phyloP scores from a whole-genome alignment of 2,888 invertebrate species.

The Eupithecia abbreviata region DNA sequence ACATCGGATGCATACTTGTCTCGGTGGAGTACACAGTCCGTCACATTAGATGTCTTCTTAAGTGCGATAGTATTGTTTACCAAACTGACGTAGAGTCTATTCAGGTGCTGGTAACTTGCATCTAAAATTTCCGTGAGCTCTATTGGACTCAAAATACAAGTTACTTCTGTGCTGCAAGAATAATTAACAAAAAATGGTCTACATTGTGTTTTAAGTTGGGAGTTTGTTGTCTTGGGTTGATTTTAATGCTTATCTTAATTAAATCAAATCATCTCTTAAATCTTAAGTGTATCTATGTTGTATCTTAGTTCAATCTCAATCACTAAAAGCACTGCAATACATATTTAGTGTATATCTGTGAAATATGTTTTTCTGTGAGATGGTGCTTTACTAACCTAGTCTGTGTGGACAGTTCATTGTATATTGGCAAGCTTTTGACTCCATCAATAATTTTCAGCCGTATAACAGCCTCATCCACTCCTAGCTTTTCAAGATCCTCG shows the following conservation, averaged over 20 bases:
- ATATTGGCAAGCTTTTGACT: slow-evolving; percentile 73
- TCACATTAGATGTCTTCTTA: slow-evolving; percentile 65
- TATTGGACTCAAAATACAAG: slow-evolving; percentile 46
- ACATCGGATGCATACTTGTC: slow-evolving; percentile 76
- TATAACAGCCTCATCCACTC: slow-evolving; percentile 66
- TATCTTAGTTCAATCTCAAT: not conserved
- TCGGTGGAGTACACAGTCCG: slow-evolving; percentile 68
- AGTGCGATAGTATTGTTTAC: slow-evolving; percentile 69
- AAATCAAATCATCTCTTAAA: too few relatives aligned
- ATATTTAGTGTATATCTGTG: not conserved
- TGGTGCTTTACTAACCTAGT: not conserved
- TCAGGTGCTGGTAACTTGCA: slow-evolving; percentile 73
- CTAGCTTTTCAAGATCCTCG: slow-evolving; percentile 73
- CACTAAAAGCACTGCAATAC: not conserved
- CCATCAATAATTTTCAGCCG: slow-evolving; percentile 66
- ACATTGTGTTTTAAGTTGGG: not conserved
- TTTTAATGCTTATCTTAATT: not conserved
- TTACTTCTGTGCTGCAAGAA: slow-evolving; percentile 29
- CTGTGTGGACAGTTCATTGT: slow-evolving; percentile 55
- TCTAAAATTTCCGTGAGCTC: slow-evolving; percentile 72
- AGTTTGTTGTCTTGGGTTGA: not conserved
- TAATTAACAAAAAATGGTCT: not conserved
- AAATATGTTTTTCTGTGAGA: not conserved
- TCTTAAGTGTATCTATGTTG: not conserved
- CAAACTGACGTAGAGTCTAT: slow-evolving; percentile 73